Evolutionary conservation across 2,888 invertebrate genomes (phyloP), one percentile per base, ranked within the genome.

Genomic region (Lingula anatina): DNA sequence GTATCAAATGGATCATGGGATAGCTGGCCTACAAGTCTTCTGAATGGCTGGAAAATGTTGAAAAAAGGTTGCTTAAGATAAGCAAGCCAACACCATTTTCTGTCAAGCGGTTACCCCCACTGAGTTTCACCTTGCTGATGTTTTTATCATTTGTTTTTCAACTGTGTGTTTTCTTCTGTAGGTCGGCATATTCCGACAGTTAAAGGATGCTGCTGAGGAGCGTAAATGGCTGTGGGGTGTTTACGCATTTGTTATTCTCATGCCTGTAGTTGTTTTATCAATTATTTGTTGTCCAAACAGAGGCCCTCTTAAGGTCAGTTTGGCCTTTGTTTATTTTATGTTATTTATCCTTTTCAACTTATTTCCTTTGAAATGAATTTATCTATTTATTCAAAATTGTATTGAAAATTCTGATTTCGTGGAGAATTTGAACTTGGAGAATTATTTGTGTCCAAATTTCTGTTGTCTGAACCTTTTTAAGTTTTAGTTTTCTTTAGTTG

Each of bases 191-290:
- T 81, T 91, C 78, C 85, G 85, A 69, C 86, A 87, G 65, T 78
- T 88, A 65, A 81, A 88, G 67, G 83, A 84, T 71, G 85, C 86
- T 71, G 87, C 90, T 54, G 86, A 87, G 64, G 87, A 89, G 56
- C 85, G 89, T 73, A 95, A 95, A 27, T 90, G 91, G 87, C 81
- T 93, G 67, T 95, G 90, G 87, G 90, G 85, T 43, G 85, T 91
- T 47, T 88, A 88, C 79, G 83, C 91, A 68, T 78, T 93, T 60
- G 83, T 85, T 51, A 79, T 87, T 67, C 87, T 89, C 68, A 78
- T 92, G 51, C 85, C 93, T 44, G 82, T 94, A 68, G 86, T 89
- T 47, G 80, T 89, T 66, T 75, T 88, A 71, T 82, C 90, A 66
- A 90, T 90, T 79, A 84, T 86, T 75, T 90, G 90, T 82, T 92